Percentiles rank a stretch among this genome's conserved stretches.
Evolutionary conservation across 2,888 invertebrate genomes (phyloP).

Genomic region (Vanessa cardui): DNA sequence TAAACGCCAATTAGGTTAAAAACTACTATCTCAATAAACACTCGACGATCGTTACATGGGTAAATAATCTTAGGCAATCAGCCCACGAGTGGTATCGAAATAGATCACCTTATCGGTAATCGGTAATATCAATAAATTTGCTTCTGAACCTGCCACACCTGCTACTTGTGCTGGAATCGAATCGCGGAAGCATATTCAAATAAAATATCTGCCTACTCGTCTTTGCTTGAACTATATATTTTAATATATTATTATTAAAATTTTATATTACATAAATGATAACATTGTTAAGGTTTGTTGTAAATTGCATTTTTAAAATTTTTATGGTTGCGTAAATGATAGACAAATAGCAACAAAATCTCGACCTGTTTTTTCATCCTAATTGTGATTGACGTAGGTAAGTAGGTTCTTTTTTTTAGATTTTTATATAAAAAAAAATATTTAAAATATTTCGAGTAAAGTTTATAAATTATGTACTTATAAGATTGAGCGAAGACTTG

Average conservation of each 20-base stretch:
- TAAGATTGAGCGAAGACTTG: no score
- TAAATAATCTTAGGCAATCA: slow-evolving; percentile 41
- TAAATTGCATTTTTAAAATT: no score
- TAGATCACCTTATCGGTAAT: slow-evolving; percentile 50
- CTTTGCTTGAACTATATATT: not conserved
- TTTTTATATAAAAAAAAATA: no score
- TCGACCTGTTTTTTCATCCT: no score
- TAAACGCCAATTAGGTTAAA: slow-evolving; percentile 42
- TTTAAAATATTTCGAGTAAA: no score
- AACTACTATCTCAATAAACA: slow-evolving; percentile 41
- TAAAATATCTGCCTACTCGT: slow-evolving; percentile 8
- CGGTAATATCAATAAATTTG: slow-evolving; percentile 42
- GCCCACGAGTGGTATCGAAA: slow-evolving; percentile 44
- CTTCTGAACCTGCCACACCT: slow-evolving; percentile 38
- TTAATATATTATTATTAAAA: not conserved
- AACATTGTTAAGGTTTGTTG: no score
- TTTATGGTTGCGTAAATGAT: no score
- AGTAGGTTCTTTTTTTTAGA: no score
- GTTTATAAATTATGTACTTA: no score
- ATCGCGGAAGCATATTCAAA: slow-evolving; percentile 18
- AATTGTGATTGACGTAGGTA: no score
- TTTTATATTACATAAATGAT: not conserved
- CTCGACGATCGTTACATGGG: slow-evolving; percentile 37
- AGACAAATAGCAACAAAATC: no score
- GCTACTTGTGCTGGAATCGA: slow-evolving; percentile 30